These are phyloP conservation scores for Aphaenogaster rudis DNA, from an alignment of 1,140 invertebrate genomes.

Conservation along the genomic window DNA sequence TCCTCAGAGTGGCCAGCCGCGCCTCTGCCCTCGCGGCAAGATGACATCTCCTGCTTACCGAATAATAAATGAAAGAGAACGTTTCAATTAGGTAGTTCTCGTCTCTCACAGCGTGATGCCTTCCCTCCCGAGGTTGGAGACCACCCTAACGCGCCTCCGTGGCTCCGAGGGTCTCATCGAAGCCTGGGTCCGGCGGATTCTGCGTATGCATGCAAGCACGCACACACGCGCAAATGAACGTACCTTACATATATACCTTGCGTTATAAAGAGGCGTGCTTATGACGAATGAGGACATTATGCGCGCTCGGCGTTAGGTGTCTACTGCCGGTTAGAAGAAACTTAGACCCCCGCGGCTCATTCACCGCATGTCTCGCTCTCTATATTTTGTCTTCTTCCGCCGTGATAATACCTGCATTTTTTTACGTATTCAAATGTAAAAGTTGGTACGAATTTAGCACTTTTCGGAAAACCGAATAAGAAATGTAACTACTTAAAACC, in stretches of 20 bases:
- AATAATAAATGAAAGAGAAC: conserved; percentile 84
- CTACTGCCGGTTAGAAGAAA: conserved; percentile 71
- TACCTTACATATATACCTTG: not conserved
- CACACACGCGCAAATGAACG: not conserved
- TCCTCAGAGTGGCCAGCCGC: conserved; percentile 49
- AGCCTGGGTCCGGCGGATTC: conserved; percentile 23
- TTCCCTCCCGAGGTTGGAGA: conserved; percentile 63
- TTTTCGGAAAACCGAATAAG: not conserved
- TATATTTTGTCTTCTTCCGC: not conserved
- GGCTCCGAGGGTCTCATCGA: conserved; percentile 35
- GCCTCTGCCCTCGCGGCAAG: conserved; percentile 68
- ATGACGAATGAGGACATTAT: conserved; percentile 82
- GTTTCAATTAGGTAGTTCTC: conserved; percentile 83
- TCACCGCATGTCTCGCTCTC: not conserved
- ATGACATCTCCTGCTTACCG: conserved; percentile 79
- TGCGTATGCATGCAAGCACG: conserved; percentile 31
- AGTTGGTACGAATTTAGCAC: not conserved
- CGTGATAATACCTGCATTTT: not conserved
- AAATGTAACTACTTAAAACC: not conserved
- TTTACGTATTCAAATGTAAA: not conserved
- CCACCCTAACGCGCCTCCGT: conserved; percentile 74
- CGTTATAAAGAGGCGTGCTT: conserved; percentile 71
- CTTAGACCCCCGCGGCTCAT: conserved; percentile 63
- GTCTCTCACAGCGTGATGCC: conserved; percentile 82
- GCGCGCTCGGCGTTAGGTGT: conserved; percentile 76